These are phyloP conservation scores for Callocephalon fimbriatum DNA, from an alignment of 2,113 vertebrate species.

Conservation along the genomic window DNA sequence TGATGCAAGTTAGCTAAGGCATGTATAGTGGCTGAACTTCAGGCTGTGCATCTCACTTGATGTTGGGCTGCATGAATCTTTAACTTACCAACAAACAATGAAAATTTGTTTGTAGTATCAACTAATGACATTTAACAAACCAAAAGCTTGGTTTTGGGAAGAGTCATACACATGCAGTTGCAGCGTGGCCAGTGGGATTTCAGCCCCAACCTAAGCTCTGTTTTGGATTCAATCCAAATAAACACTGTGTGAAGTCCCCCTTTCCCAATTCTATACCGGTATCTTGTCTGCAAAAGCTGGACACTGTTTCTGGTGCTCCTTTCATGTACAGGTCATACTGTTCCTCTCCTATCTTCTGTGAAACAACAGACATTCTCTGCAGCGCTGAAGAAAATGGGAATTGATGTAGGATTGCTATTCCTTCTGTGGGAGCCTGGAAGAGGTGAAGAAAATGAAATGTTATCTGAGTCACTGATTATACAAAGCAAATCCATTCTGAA, in stretches of 20 bases:
- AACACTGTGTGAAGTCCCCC: background rate
- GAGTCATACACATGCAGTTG: background rate
- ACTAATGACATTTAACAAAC: background rate
- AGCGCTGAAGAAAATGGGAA: conserved; percentile 77
- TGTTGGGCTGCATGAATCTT: background rate
- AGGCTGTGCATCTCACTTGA: background rate
- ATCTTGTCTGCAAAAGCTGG: conserved; percentile 61
- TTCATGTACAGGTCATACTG: conserved; percentile 66
- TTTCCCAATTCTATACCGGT: conserved; percentile 49
- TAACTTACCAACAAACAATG: background rate
- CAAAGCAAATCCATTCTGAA: background rate
- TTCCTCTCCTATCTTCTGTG: conserved; percentile 15
- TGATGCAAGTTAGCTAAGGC: background rate
- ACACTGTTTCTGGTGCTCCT: conserved; percentile 73
- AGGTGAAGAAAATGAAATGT: background rate
- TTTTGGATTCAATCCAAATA: background rate
- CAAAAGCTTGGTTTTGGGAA: background rate
- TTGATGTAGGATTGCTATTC: conserved; percentile 64
- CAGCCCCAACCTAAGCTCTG: background rate
- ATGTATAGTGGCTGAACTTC: background rate
- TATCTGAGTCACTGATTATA: background rate
- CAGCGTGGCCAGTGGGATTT: background rate
- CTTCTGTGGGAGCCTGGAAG: conserved; percentile 42
- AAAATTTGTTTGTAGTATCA: background rate
- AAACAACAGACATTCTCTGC: conserved; percentile 76